Base-by-base conservation (phyloP, 2,797 vertebrate genomes). In the Argentina silus region DNA sequence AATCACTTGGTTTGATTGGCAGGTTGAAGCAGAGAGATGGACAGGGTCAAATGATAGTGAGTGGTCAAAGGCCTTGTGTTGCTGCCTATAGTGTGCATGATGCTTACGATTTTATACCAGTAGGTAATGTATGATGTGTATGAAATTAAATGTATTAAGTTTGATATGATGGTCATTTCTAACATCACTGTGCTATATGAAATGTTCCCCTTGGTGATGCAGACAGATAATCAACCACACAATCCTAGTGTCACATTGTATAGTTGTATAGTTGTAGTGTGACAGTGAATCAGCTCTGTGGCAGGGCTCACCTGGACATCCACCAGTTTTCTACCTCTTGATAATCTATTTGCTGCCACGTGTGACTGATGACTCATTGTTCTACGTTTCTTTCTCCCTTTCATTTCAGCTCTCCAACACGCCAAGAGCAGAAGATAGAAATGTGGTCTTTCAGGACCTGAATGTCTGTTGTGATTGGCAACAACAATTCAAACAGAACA, bases 1-100 rank as follows among this genome's bases (percentile, higher is more conserved):
- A 75, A 50, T 74, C 69, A 69, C 70, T 68, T 17, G 66, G 59
- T 55, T 76, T 74, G 82, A 84, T 74, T 79, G 75, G 71, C 80
- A 79, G 72, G 47, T 68, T 72, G 57, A 75, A 55, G 59, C 65
- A 71, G 69, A 53, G 47, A 71, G 66, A 57, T 50, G 44, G 17
- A 47, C 17, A 47, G 44, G n/a, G 12, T 12, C 0, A n/a, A 67
- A 21, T 67, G 12, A 47, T 11, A 0, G 2, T 23, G 12, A 23
- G 8, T 66, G 19, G 11, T 51, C 7, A 12, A 15, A 43, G 14
- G 47, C 23, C n/a, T 15, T 62, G 60, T 15, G 36, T 14, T 36
- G 12, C 60, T 64, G 42, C 62, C 27, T 64, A 12, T 1, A 17
- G 11, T 64, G 62, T n/a, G 17, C 44, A 9, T 9, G 6, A 7